Conservation (phyloP, 2,797 vertebrate genomes). For the Mormyrus proboscirostris region DNA sequence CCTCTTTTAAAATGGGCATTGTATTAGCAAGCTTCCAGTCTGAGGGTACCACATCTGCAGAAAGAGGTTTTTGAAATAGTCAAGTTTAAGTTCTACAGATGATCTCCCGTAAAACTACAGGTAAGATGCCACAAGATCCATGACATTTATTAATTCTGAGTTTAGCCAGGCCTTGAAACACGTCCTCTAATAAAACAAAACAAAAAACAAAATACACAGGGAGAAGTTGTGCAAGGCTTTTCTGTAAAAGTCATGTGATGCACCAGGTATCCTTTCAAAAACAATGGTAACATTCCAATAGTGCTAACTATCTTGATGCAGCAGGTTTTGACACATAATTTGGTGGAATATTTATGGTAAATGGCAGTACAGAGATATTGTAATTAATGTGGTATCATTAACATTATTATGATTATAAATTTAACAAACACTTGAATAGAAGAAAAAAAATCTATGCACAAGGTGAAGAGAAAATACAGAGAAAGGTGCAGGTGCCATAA, state of each 20-base stretch:
- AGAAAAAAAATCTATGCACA: background rate
- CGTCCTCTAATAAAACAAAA: background rate
- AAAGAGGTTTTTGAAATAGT: background rate
- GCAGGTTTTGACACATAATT: background rate
- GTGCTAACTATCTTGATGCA: background rate
- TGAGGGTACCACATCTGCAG: background rate
- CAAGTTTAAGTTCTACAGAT: background rate
- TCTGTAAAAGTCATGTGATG: background rate
- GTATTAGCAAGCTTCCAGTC: background rate
- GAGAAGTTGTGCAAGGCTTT: background rate
- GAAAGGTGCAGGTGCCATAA: slow-evolving; percentile 2
- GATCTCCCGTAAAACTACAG: background rate
- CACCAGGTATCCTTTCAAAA: background rate
- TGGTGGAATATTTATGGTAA: background rate
- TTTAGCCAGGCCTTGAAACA: background rate
- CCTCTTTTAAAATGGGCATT: background rate
- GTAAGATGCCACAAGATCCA: background rate
- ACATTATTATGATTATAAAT: slow-evolving; percentile 5
- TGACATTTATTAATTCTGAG: background rate
- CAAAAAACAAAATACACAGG: background rate
- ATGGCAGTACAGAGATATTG: background rate
- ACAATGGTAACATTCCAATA: background rate
- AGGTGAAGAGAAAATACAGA: background rate
- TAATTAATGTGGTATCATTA: background rate
- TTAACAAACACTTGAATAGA: background rate